Evolutionary conservation across 2,888 invertebrate species (phyloP).

Genomic region (Meloe dianella): DNA sequence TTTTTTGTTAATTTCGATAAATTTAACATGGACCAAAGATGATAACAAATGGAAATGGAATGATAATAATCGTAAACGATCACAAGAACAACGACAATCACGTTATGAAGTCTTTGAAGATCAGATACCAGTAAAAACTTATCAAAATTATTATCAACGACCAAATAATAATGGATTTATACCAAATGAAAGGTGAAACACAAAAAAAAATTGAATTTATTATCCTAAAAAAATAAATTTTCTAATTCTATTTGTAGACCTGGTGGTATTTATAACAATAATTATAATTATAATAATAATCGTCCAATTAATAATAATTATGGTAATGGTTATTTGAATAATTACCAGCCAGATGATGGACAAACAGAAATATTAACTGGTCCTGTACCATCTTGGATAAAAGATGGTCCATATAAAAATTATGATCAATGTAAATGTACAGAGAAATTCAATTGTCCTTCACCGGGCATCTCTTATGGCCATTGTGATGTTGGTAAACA

Average conservation of each 20-base stretch:
- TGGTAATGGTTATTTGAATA: constrained; percentile 37
- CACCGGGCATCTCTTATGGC: constrained; percentile 64
- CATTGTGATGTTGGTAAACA: constrained; percentile 68
- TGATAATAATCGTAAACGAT: constrained; percentile 41
- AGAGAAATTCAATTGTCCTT: constrained; percentile 64
- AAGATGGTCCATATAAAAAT: constrained; percentile 53
- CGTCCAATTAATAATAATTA: constrained; percentile 33
- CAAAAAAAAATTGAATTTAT: no score
- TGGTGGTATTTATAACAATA: constrained; percentile 43
- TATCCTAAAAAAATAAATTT: no score
- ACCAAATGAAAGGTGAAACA: constrained; percentile 36
- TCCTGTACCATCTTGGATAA: constrained; percentile 58
- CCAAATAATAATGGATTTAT: constrained; percentile 12
- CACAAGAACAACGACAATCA: not conserved
- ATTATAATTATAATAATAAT: no score
- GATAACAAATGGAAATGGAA: constrained; percentile 61
- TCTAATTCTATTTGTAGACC: constrained; percentile 46
- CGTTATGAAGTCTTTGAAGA: constrained; percentile 50
- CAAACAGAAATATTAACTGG: constrained; percentile 49
- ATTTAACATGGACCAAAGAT: constrained; percentile 40
- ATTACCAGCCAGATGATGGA: constrained; percentile 35
- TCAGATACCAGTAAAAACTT: constrained; percentile 15
- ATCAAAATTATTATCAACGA: not conserved
- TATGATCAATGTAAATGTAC: constrained; percentile 63
- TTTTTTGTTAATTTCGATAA: constrained; percentile 29